A percentile compares a stretch with the other conserved stretches of the same genome.
Evolutionary conservation across 1,140 invertebrate genomes (phyloP).

Genomic region (Drosophila oshimai): DNA sequence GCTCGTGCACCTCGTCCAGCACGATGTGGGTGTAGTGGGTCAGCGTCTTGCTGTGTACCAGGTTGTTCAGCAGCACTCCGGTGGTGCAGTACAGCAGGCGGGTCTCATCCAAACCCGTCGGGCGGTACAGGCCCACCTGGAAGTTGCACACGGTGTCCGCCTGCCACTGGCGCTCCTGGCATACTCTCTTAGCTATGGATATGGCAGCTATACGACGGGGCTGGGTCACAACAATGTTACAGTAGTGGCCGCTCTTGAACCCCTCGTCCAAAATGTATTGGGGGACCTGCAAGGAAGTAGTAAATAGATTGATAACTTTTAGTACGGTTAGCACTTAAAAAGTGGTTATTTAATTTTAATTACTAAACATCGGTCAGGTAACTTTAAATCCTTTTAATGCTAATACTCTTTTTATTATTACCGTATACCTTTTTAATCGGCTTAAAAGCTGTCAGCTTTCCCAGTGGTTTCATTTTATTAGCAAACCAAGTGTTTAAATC

Average conservation of each 20-base stretch:
- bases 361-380: neutral
- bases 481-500: too few relatives aligned
- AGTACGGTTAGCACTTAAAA: too few relatives aligned
- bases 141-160: constrained; percentile 94
- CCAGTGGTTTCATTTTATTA: too few relatives aligned
- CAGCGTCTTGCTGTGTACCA: constrained; percentile 87
- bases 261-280: constrained; percentile 95
- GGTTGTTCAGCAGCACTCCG: constrained; percentile 88
- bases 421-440: too few relatives aligned
- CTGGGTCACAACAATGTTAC: constrained; percentile 94
- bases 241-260: constrained; percentile 83
- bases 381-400: too few relatives aligned
- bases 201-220: constrained; percentile 95
- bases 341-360: neutral
- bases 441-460: too few relatives aligned
- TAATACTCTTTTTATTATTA: too few relatives aligned
- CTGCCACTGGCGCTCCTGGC: constrained; percentile 90
- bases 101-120: constrained; percentile 85
- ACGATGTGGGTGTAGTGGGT: constrained; percentile 94
- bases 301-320: neutral
- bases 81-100: constrained; percentile 94
- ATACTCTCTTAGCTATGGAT: constrained; percentile 92
- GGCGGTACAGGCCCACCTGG: constrained; percentile 84
- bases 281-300: constrained; percentile 86
- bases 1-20: constrained; percentile 97